Conservation (phyloP, 1,140 invertebrate species). For the Lepidurus arcticus region DNA sequence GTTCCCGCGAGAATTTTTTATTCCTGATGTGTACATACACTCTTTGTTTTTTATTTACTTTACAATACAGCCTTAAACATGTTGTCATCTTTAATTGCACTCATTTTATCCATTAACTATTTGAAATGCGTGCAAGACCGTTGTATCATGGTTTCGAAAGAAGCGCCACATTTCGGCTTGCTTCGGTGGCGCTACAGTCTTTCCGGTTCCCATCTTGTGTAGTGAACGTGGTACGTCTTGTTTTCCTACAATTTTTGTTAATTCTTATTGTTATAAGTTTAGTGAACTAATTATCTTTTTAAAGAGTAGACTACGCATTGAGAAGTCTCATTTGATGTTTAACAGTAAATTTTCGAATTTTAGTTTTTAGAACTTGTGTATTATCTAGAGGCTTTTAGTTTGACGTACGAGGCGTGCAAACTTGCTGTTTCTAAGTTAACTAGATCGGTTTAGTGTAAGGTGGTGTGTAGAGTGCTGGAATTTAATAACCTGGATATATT, state of each 20-base stretch:
- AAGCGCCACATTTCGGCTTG: not conserved
- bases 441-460: not conserved
- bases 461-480: not conserved
- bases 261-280: not conserved
- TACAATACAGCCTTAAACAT: not conserved
- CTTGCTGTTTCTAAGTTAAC: no score
- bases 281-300: no score
- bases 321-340: no score
- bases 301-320: no score
- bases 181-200: constrained; percentile 6
- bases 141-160: not conserved
- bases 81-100: no score
- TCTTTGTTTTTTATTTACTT: not conserved
- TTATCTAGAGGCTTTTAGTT: no score
- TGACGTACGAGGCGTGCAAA: no score
- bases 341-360: no score
- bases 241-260: not conserved
- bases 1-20: not conserved
- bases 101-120: not conserved
- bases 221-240: constrained; percentile 8
- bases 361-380: no score
- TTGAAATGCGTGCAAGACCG: not conserved
- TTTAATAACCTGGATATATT: not conserved
- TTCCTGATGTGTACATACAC: not conserved
- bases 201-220: constrained; percentile 10